Evolutionary conservation across 2,888 invertebrate genomes (phyloP).

Genomic region (Lamproptera curius): DNA sequence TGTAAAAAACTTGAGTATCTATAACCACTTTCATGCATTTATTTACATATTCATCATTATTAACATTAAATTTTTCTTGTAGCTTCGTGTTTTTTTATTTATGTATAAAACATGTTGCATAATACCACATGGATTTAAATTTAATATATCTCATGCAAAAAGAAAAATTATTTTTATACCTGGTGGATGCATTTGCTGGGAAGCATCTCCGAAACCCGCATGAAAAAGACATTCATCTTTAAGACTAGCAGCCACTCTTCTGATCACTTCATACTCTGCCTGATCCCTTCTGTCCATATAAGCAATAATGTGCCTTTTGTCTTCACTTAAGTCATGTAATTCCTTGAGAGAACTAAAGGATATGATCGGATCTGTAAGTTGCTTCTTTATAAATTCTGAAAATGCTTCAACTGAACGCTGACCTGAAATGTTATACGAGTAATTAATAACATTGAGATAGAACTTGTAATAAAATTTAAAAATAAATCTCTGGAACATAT

Average conservation of each 20-base stretch:
- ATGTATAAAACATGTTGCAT: no score
- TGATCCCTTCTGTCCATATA: conserved; percentile 91
- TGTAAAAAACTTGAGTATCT: no score
- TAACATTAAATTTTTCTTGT: no score
- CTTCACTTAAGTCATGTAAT: conserved; percentile 85
- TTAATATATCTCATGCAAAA: no score
- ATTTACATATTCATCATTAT: no score
- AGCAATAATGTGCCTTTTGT: conserved; percentile 91
- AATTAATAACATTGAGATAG: background rate
- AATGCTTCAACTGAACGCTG: conserved; percentile 95
- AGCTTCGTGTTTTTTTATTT: no score
- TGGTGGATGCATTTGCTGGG: conserved; percentile 90
- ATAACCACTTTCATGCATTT: no score
- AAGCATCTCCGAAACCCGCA: conserved; percentile 91
- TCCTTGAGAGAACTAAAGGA: conserved; percentile 87
- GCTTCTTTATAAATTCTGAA: conserved; percentile 90
- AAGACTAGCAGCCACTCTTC: conserved; percentile 89
- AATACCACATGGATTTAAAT: no score
- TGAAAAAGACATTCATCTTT: conserved; percentile 98
- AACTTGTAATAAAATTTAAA: no score
- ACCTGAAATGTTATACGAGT: conserved; percentile 45
- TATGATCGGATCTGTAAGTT: conserved; percentile 90
- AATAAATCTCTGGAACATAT: no score
- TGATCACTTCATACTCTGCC: conserved; percentile 88
- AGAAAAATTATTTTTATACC: no score